Conservation (phyloP, 2,113 vertebrate genomes). For the Callorhinus ursinus region DNA sequence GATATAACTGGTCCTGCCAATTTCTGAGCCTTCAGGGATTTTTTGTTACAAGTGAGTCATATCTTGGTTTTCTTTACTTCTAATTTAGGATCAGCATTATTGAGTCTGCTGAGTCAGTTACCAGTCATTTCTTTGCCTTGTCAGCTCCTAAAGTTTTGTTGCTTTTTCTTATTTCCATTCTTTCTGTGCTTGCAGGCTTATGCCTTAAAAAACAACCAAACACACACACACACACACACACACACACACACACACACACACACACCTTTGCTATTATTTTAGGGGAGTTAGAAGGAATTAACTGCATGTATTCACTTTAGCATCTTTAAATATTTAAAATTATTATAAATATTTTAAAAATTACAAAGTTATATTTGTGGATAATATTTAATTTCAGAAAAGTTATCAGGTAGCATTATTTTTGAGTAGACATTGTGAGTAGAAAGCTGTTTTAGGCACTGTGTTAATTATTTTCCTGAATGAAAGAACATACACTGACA, state of each 20-base stretch:
- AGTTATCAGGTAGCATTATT: background rate
- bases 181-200: background rate
- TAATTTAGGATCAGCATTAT: background rate
- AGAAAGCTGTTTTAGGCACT: background rate
- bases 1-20: background rate
- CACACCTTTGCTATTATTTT: background rate
- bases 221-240: background rate
- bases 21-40: background rate
- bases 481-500: background rate
- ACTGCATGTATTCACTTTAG: background rate
- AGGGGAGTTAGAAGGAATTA: background rate
- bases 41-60: background rate
- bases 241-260: too few relatives aligned
- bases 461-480: background rate
- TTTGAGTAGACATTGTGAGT: background rate
- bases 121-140: background rate
- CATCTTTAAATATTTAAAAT: conserved; percentile 52
- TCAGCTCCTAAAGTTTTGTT: background rate
- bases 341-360: background rate
- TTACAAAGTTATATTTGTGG: conserved; percentile 1
- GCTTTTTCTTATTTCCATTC: background rate
- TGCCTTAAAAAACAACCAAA: background rate
- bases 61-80: background rate
- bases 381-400: conserved; percentile 15
- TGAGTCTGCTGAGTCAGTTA: background rate